A percentile compares a stretch with the other conserved stretches of the same genome.
Conservation (phyloP, 2,113 vertebrate species). For the Lepisosteus oculatus region DNA sequence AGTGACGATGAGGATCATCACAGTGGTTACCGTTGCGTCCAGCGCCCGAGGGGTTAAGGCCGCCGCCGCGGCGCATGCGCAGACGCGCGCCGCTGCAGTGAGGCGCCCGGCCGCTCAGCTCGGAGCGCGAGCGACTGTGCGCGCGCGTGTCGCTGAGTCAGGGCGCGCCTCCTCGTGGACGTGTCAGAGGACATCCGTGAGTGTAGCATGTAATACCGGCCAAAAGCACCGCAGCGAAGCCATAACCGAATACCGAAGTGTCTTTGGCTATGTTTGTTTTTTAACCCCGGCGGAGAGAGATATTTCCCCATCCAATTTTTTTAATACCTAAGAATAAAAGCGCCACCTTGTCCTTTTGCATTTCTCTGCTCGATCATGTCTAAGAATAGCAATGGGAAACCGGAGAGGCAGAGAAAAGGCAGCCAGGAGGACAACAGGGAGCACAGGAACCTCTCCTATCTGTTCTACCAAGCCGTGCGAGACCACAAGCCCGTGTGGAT, state of each 20-base stretch:
- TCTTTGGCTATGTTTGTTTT: no score
- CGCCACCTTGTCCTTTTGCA: not conserved
- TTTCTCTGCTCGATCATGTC: slow-evolving; percentile 30
- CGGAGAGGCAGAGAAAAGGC: slow-evolving; percentile 45
- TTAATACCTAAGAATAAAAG: no score
- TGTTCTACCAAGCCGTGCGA: slow-evolving; percentile 83
- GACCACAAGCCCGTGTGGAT: slow-evolving; percentile 85
- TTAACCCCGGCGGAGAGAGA: no score
- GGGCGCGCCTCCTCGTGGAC: not conserved
- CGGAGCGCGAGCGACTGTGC: not conserved
- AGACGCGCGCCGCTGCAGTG: slow-evolving; percentile 11
- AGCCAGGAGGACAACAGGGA: slow-evolving; percentile 58
- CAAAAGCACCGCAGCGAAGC: not conserved
- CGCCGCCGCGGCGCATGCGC: slow-evolving; percentile 1
- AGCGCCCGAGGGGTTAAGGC: no score
- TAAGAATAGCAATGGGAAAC: slow-evolving; percentile 30
- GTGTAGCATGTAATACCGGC: not conserved
- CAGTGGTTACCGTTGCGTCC: no score
- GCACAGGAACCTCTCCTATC: slow-evolving; percentile 70
- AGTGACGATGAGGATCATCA: no score
- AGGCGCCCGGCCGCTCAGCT: not conserved
- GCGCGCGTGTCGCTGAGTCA: not conserved
- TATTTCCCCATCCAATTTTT: no score
- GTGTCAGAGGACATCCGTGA: not conserved
- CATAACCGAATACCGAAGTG: slow-evolving; percentile 21